phyloP scores from a whole-genome alignment of 2,888 invertebrate genomes.

The Aphodius sticticus region DNA sequence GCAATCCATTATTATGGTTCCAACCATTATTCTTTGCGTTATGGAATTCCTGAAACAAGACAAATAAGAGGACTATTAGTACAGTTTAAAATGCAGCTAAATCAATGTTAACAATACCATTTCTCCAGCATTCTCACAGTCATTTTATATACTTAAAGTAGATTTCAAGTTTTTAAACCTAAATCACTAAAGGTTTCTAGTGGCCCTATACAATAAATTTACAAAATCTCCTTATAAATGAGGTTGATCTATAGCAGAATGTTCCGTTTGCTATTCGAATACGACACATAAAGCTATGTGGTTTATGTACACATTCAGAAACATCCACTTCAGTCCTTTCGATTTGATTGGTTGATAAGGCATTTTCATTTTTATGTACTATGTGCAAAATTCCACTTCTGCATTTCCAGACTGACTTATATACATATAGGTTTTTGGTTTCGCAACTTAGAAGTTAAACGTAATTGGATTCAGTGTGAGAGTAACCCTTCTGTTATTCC shows the following conservation, averaged over 20 bases:
- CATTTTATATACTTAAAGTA: conserved; percentile 43
- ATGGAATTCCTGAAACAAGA: conserved; percentile 57
- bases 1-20: conserved; percentile 49
- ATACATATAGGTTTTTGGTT: background rate
- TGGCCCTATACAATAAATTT: conserved; percentile 22
- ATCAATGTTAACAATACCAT: conserved; percentile 22
- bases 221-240: conserved; percentile 25
- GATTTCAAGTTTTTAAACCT: conserved; percentile 16
- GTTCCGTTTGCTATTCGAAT: conserved; percentile 16
- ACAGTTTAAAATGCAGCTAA: conserved; percentile 7
- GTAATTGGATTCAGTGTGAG: conserved; percentile 18
- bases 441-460: conserved; percentile 16
- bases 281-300: conserved; percentile 11
- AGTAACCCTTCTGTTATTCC: conserved; percentile 18
- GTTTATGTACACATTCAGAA: conserved; percentile 15
- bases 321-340: conserved; percentile 16
- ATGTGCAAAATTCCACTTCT: conserved; percentile 23
- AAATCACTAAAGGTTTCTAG: conserved; percentile 14
- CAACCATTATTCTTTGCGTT: conserved; percentile 62
- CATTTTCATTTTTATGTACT: conserved; percentile 17
- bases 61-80: conserved; percentile 12
- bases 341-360: conserved; percentile 24
- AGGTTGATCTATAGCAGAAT: conserved; percentile 20
- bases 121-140: conserved; percentile 14
- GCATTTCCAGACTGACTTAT: conserved; percentile 12